Base-by-base conservation (phyloP, 2,797 vertebrate genomes). In the Rhabdophis nuchalis region DNA sequence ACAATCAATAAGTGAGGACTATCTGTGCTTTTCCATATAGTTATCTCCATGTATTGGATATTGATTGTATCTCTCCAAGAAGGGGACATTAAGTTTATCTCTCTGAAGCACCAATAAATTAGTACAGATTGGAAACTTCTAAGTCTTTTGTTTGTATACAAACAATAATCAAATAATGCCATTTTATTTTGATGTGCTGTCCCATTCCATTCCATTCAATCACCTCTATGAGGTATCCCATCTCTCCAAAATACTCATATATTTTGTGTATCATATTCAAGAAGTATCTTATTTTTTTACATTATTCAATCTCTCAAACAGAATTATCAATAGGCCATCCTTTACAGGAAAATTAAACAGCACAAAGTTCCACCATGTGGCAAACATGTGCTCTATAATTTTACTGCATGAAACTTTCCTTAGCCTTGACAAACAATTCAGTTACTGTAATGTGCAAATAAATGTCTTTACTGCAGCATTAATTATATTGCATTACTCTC, bases 251-350 rank as follows among this genome's bases (percentile, higher is more conserved):
- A 77, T 72, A 0, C 41, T 68, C 14, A 90, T 60, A n/a, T 86
- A 91, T 93, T 94, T 85, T 93, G 57, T 91, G n/a, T 27, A 58
- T 64, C 90, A 91, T 29, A 89, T 91, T 18, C 16, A 23, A 0
- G 41, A 91, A 93, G 85, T 53, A 23, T 91, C 93, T 91, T 1
- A 56, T 41, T 77, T 94, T 93, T 93, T 93, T 94, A 90, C 89
- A 93, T 61, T 91, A 90, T 88, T 93, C 95, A 95, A 93, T 94
- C 88, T 87, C 29, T 3, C 12, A 89, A 61, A 68, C n/a, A 92
- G 61, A 60, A 58, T 92, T 72, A 72, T 87, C 57, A 90, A 89
- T 91, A 92, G 64, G 32, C 88, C 0, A 0, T 56, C 56, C 68
- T 13, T 54, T 58, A 72, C 89, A 36, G 77, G 25, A 93, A 93